Percentiles rank a stretch among this genome's conserved stretches.
These are phyloP conservation scores for Petroica traversi DNA, from an alignment of 2,113 vertebrate species.

Conservation along the genomic window DNA sequence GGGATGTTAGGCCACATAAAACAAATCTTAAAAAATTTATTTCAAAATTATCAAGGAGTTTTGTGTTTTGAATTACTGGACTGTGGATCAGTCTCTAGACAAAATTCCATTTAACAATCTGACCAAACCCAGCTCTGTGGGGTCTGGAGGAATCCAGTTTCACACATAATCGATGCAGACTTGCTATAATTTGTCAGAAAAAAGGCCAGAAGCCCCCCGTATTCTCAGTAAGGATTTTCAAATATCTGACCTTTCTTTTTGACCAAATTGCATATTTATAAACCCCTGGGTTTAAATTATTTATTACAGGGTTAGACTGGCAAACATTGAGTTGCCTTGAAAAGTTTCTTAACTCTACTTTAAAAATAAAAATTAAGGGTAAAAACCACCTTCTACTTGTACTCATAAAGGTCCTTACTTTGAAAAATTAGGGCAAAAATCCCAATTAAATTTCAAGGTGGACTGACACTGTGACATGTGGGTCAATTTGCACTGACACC, in stretches of 20 bases:
- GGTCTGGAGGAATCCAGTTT: background rate
- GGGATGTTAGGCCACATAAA: background rate
- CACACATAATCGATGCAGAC: background rate
- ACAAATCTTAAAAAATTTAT: background rate
- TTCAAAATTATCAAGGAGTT: background rate
- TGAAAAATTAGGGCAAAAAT: background rate
- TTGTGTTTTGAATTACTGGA: background rate
- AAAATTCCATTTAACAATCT: background rate
- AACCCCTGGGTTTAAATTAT: background rate
- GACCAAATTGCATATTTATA: background rate
- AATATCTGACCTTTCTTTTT: background rate
- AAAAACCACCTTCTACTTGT: accelerated
- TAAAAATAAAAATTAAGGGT: background rate
- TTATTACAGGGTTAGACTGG: background rate
- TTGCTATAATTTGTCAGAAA: background rate
- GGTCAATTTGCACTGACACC: background rate
- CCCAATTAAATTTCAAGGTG: background rate
- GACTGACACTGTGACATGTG: background rate
- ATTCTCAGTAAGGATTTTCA: background rate
- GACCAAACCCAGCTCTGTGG: background rate
- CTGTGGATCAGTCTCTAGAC: background rate
- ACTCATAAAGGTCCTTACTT: background rate
- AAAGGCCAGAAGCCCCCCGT: background rate
- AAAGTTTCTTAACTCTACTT: background rate
- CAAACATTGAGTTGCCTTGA: background rate